phyloP scores from a whole-genome alignment of 2,888 invertebrate species.

The Sipunculus nudus region DNA sequence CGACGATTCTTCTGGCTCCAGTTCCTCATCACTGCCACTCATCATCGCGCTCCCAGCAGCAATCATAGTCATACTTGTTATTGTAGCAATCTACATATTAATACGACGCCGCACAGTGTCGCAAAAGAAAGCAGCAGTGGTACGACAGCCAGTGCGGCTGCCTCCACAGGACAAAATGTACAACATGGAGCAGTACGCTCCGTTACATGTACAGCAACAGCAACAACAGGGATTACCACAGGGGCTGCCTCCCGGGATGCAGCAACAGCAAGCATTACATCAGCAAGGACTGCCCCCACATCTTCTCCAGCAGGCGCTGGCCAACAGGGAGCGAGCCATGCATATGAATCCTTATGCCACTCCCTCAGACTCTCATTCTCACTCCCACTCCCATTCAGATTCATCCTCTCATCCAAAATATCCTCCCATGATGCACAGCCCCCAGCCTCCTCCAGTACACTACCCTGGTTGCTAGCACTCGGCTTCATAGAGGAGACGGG shows the following conservation, averaged over 20 bases:
- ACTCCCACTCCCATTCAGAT: too few species aligned
- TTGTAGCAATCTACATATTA: slow-evolving; percentile 45
- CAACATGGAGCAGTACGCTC: slow-evolving; percentile 7
- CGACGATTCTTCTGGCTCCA: background rate
- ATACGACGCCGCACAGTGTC: too few species aligned
- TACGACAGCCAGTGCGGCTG: too few species aligned
- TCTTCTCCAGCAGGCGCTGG: background rate
- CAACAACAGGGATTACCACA: background rate
- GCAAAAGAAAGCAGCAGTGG: too few species aligned
- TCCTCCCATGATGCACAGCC: too few species aligned
- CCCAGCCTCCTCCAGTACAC: too few species aligned
- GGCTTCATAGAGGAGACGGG: too few species aligned
- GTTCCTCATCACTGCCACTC: slow-evolving; percentile 45
- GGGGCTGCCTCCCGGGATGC: background rate
- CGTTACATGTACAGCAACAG: slow-evolving; percentile 9
- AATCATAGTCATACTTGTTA: slow-evolving; percentile 49
- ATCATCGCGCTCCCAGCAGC: slow-evolving; percentile 56
- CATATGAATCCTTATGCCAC: too few species aligned
- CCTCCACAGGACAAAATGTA: background rate
- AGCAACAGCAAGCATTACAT: background rate
- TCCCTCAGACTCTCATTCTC: too few species aligned
- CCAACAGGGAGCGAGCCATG: slow-evolving; percentile 20
- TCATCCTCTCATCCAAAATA: too few species aligned
- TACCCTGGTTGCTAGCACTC: too few species aligned
- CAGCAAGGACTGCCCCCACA: background rate